Evolutionary conservation across 2,888 invertebrate species (phyloP), one percentile per base, ranked within the genome.

Genomic region (Pseudoips prasinana): DNA sequence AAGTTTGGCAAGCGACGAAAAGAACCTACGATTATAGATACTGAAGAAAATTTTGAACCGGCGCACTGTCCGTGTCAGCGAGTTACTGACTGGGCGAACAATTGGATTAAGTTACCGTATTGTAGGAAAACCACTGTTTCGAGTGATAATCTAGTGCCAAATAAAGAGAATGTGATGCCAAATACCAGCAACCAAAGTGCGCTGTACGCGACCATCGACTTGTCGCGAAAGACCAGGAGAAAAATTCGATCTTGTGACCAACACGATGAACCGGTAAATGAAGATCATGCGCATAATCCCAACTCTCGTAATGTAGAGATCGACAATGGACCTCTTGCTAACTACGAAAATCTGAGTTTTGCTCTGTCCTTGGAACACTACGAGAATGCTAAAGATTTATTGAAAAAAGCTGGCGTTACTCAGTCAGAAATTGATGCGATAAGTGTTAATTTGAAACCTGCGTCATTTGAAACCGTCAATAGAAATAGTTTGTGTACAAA

Each of bases 311-410:
- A 46, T 1, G 39, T 63, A 6, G 66, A 84, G 59, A 53, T 84
- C 55, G 77, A 89, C 10, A 82, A 89, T 5, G 89, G 89, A 0
- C 87, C 90, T 1, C 64, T 85, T 7, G 87, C 89, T 1, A 92
- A 93, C 71, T 94, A 94, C 59, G 94, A 92, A 45, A 94, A 94
- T 62, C 89, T 95, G 52, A 93, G 93, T 62, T 95, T 95, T 73
- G 94, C 94, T 33, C 90, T 94, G 54, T 94, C 94, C 0, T 75
- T 95, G 14, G 92, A 93, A 59, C 91, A 94, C 46, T 95, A 95
- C 64, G 95, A 95, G 72, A 95, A 95, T 67, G 93, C 94, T 26
- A 93, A 92, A 58, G 93, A 94, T 58, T 70, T 93, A 25, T 60
- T 92, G 14, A 80, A 89, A 24, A 90, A 86, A 58, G 90, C 90